Conservation (phyloP, 2,888 invertebrate genomes). For the Cheilosia vernalis region DNA sequence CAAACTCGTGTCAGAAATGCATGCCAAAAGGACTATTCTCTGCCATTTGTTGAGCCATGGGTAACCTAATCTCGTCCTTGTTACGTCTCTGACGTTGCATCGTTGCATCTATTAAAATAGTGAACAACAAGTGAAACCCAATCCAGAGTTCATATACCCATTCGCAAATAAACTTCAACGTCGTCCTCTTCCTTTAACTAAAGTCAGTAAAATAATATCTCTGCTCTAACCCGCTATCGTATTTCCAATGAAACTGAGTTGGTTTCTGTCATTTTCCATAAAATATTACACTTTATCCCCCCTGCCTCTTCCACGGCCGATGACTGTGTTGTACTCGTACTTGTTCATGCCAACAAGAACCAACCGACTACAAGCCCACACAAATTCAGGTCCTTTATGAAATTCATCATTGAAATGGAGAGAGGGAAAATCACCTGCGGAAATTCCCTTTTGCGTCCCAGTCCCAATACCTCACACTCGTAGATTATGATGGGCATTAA, state of each 20-base stretch:
- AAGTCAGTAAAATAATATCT: slow-evolving; percentile 22
- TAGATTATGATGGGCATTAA: not conserved
- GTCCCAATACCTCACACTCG: not conserved
- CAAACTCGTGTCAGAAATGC: too few species aligned
- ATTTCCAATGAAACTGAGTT: slow-evolving; percentile 7
- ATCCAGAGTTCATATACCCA: not conserved
- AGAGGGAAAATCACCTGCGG: slow-evolving; percentile 29
- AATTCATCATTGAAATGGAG: slow-evolving; percentile 10
- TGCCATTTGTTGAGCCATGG: too few species aligned
- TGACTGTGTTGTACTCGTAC: not conserved
- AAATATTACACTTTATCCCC: not conserved
- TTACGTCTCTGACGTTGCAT: too few species aligned
- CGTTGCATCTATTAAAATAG: too few species aligned
- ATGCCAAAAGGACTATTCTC: too few species aligned
- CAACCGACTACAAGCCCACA: not conserved
- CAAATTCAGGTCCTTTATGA: not conserved
- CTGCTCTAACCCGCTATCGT: not conserved
- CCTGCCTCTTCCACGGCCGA: not conserved
- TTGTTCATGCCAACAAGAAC: not conserved
- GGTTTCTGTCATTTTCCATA: not conserved
- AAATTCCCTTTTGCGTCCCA: not conserved
- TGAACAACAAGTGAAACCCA: not conserved
- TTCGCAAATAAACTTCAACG: slow-evolving; percentile 10
- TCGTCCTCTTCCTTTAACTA: slow-evolving; percentile 2
- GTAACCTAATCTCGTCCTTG: too few species aligned